Evolutionary conservation across 2,888 invertebrate species (phyloP).

Genomic region (Sycophila texana): DNA sequence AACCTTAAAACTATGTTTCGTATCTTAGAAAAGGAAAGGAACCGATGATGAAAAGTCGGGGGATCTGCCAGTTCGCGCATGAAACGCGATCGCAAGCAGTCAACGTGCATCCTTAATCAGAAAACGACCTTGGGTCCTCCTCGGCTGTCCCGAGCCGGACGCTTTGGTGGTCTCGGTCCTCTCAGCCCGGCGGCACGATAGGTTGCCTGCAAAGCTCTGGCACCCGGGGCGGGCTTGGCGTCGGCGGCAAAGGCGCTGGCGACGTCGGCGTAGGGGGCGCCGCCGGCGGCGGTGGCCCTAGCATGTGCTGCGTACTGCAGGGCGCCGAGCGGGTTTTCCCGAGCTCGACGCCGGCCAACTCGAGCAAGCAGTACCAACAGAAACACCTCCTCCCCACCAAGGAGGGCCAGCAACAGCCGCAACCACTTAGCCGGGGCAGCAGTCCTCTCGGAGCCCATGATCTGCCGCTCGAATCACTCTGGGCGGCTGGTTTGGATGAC

Average conservation of each 20-base stretch:
- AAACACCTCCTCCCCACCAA: conserved; percentile 61
- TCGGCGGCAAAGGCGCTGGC: conserved; percentile 62
- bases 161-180: not conserved
- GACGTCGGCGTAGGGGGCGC: conserved; percentile 60
- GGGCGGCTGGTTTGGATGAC: conserved; percentile 74
- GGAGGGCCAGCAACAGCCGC: conserved; percentile 59
- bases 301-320: conserved; percentile 73
- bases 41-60: not conserved
- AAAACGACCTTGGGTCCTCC: not conserved
- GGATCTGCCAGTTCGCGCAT: not conserved
- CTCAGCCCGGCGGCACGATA: conserved; percentile 65
- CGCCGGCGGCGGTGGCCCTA: conserved; percentile 66
- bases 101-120: not conserved
- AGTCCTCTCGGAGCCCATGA: conserved; percentile 65
- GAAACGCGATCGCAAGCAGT: not conserved
- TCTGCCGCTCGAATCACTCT: conserved; percentile 72
- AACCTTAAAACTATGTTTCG: no score
- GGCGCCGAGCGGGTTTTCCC: conserved; percentile 72
- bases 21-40: no score
- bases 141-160: not conserved
- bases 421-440: conserved; percentile 54
- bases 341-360: conserved; percentile 58
- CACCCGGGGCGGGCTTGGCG: conserved; percentile 66
- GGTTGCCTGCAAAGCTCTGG: conserved; percentile 73
- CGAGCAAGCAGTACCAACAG: not conserved